Percentiles rank a stretch among this genome's conserved stretches.
Conservation (phyloP, 2,888 invertebrate species). For the Morinoia aosen region DNA sequence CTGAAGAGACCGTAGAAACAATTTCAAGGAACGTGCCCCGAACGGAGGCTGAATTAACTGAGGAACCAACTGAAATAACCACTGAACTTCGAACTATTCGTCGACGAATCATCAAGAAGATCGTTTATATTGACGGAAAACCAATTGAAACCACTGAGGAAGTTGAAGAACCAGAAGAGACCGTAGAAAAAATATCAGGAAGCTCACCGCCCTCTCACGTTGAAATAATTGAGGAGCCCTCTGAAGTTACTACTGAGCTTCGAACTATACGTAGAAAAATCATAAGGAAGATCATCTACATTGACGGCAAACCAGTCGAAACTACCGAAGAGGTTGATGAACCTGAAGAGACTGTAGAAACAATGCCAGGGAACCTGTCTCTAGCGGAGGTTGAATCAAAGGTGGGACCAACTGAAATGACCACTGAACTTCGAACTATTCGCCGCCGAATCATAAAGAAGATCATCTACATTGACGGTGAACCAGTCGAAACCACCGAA, state of each 20-base stretch:
- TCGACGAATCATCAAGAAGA: slow-evolving; percentile 57
- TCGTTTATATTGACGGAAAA: slow-evolving; percentile 57
- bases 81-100: slow-evolving; percentile 52
- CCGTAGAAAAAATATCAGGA: background rate
- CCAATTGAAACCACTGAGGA: slow-evolving; percentile 62
- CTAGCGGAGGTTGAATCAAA: too few relatives aligned
- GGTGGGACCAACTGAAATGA: too few relatives aligned
- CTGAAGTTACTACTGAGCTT: background rate
- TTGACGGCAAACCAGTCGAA: slow-evolving; percentile 25
- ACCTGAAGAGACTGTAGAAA: background rate
- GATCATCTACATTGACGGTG: slow-evolving; percentile 57
- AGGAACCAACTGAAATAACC: slow-evolving; percentile 55
- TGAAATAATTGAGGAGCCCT: slow-evolving; percentile 8
- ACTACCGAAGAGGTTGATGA: background rate
- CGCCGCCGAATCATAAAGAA: slow-evolving; percentile 55
- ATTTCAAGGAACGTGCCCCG: background rate
- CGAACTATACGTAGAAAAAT: background rate
- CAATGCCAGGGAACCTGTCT: too few relatives aligned
- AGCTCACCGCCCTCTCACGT: background rate
- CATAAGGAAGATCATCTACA: slow-evolving; percentile 41
- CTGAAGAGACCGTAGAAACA: slow-evolving; percentile 59
- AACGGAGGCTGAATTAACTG: background rate
- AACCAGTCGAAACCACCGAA: slow-evolving; percentile 62
- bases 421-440: slow-evolving; percentile 54
- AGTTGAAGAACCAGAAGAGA: slow-evolving; percentile 59